Conservation (phyloP, 2,888 invertebrate species). For the Rhyacophila evoluta region DNA sequence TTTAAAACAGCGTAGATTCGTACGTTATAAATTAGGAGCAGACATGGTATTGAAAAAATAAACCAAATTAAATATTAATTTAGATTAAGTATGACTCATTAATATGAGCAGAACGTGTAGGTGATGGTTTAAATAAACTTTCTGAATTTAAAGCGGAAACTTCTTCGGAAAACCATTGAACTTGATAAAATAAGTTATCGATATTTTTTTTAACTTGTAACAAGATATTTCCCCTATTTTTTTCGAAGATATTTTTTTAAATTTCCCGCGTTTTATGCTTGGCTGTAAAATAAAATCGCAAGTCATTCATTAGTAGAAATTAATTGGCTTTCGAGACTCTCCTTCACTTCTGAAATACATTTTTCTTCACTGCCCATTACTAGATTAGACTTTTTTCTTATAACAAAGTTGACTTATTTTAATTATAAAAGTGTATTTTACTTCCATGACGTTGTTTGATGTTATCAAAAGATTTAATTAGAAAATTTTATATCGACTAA, state of each 20-base stretch:
- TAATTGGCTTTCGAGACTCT: neutral
- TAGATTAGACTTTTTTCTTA: neutral
- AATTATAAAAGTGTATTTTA: constrained; percentile 20
- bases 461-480: constrained; percentile 22
- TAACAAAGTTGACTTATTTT: neutral
- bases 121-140: too few species aligned
- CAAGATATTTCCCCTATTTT: too few species aligned
- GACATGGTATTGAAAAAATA: too few species aligned
- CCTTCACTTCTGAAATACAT: neutral
- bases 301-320: constrained; percentile 10
- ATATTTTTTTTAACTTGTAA: too few species aligned
- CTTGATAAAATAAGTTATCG: too few species aligned
- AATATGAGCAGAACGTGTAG: too few species aligned
- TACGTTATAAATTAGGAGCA: too few species aligned
- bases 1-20: too few species aligned
- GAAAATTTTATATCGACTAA: neutral
- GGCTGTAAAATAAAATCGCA: neutral
- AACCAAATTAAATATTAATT: too few species aligned
- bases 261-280: neutral
- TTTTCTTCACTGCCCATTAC: constrained; percentile 8
- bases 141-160: too few species aligned
- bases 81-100: too few species aligned
- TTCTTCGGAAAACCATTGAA: too few species aligned
- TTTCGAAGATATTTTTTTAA: neutral
- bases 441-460: neutral